Evolutionary conservation across 2,797 vertebrate genomes (phyloP).

Genomic region (Tangara arthus): DNA sequence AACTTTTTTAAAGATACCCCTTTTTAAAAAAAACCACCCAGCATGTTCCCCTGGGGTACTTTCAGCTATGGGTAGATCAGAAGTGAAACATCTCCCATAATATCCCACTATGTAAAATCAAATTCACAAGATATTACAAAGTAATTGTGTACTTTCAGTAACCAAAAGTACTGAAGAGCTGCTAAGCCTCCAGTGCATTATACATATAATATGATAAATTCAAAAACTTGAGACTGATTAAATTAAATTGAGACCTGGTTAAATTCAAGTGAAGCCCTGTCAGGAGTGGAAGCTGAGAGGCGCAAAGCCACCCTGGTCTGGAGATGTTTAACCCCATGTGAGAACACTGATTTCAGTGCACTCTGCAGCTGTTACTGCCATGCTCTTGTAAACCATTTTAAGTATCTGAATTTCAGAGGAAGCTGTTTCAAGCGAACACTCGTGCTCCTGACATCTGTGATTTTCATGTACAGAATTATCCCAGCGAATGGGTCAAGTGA

Average conservation of each 20-base stretch:
- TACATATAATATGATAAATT: not conserved
- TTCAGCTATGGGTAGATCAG: conserved; percentile 5
- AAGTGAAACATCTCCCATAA: not conserved
- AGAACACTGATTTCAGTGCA: not conserved
- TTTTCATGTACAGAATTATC: not conserved
- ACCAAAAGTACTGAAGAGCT: not conserved
- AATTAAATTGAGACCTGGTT: not conserved
- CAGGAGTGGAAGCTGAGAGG: not conserved
- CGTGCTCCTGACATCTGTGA: not conserved
- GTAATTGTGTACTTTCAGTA: not conserved
- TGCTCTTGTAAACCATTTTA: not conserved
- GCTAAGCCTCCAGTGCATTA: not conserved
- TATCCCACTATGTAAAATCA: not conserved
- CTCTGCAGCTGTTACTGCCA: not conserved
- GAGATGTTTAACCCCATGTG: not conserved
- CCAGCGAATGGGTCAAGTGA: not conserved
- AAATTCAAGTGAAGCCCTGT: not conserved
- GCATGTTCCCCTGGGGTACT: not conserved
- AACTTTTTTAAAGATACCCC: not conserved
- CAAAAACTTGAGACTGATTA: not conserved
- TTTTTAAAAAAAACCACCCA: not conserved
- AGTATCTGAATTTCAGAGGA: not conserved
- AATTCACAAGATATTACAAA: not conserved
- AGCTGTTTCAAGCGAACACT: not conserved
- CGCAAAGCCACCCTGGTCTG: accelerated